Evolutionary conservation across 2,888 invertebrate genomes (phyloP).

Genomic region (Noctua janthe): DNA sequence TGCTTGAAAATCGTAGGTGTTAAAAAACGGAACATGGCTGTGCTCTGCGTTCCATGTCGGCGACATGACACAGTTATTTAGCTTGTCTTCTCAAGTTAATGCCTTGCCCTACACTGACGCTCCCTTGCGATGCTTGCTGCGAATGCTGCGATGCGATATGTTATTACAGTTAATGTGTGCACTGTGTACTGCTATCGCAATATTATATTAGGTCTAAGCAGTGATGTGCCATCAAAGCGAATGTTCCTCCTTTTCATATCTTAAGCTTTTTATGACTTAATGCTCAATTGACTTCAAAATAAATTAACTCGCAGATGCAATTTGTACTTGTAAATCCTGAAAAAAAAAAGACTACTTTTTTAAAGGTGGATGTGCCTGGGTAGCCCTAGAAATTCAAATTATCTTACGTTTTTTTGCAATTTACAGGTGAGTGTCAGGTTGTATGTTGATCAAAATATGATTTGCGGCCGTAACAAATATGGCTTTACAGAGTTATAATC

Average conservation of each 20-base stretch:
- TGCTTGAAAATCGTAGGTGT: background rate
- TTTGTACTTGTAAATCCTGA: background rate
- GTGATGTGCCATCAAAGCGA: slow-evolving; percentile 8
- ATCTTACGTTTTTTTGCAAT: too few species aligned
- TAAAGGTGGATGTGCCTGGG: too few species aligned
- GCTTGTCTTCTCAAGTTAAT: background rate
- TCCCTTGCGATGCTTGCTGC: background rate
- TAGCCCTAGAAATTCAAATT: too few species aligned
- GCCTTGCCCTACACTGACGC: background rate
- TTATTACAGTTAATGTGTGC: background rate
- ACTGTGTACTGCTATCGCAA: background rate
- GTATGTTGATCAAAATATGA: too few species aligned
- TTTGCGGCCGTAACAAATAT: too few species aligned
- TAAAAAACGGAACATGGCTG: background rate
- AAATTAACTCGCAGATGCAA: background rate
- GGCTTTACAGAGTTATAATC: too few species aligned
- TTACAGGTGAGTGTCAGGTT: too few species aligned
- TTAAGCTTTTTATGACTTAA: background rate
- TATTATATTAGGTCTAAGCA: background rate
- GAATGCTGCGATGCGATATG: background rate
- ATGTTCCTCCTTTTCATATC: background rate
- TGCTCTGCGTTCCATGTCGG: background rate
- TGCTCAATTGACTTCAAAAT: background rate
- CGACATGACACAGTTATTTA: background rate
- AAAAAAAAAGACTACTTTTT: too few species aligned